These are phyloP conservation scores for Polypterus senegalus DNA, from an alignment of 2,113 vertebrate genomes.

Conservation along the genomic window DNA sequence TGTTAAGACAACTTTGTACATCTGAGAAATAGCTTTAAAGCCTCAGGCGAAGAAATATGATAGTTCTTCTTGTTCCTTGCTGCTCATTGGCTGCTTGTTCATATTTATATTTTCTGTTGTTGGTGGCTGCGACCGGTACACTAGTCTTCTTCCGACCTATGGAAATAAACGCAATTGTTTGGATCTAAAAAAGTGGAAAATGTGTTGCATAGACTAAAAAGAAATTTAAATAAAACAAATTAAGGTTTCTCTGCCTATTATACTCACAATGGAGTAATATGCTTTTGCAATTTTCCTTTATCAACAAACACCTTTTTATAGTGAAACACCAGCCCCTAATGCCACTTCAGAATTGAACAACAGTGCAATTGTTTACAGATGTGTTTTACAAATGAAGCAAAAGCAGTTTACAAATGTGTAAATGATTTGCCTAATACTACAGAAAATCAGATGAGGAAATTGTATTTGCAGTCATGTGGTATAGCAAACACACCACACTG, in stretches of 20 bases:
- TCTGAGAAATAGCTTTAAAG: no score
- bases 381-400: not conserved
- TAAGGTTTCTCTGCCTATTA: not conserved
- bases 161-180: slow-evolving; percentile 13
- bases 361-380: not conserved
- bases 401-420: no score
- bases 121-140: slow-evolving; percentile 31
- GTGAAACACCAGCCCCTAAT: not conserved
- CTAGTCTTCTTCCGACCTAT: slow-evolving; percentile 32
- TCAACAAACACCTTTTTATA: not conserved
- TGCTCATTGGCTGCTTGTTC: slow-evolving; percentile 4
- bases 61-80: slow-evolving; percentile 25
- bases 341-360: not conserved
- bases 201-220: slow-evolving; percentile 9
- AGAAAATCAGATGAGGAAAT: no score
- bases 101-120: slow-evolving; percentile 6
- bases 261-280: not conserved
- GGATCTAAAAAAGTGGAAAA: not conserved
- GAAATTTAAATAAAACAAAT: no score
- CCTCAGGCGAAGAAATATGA: slow-evolving; percentile 36
- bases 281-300: not conserved
- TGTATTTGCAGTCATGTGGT: no score
- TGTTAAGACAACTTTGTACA: no score
- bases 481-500: no score
- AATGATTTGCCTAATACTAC: no score